These are phyloP conservation scores for Hyles lineata DNA, from an alignment of 2,888 invertebrate species.

Conservation along the genomic window DNA sequence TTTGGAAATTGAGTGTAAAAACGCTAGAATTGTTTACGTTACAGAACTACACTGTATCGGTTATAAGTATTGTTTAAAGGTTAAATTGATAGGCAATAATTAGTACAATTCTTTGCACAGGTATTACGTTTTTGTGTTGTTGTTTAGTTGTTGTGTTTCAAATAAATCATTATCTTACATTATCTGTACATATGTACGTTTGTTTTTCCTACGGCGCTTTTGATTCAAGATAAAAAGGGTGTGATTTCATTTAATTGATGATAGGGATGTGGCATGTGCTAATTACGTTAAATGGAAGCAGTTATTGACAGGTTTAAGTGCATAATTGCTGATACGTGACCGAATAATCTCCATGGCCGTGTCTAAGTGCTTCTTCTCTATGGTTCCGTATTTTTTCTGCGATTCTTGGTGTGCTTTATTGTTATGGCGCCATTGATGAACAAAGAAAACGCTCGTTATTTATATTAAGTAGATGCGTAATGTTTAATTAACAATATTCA, in stretches of 20 bases:
- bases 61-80: neutral
- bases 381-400: conserved; percentile 45
- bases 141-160: no score
- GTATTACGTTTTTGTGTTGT: no score
- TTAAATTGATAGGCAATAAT: no score
- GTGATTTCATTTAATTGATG: neutral
- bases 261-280: neutral
- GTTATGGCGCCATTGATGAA: neutral
- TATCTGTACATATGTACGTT: no score
- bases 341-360: conserved; percentile 61
- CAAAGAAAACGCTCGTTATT: conserved; percentile 1
- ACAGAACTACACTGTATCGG: neutral
- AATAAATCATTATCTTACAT: no score
- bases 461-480: neutral
- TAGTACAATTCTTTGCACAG: no score
- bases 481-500: neutral
- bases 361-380: conserved; percentile 54
- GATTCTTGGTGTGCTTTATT: conserved; percentile 27
- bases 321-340: conserved; percentile 55
- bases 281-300: conserved; percentile 40
- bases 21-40: neutral
- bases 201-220: neutral
- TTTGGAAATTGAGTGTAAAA: neutral
- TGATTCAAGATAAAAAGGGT: conserved; percentile 3
- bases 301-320: conserved; percentile 48